A percentile compares a stretch with the other conserved stretches of the same genome.
Evolutionary conservation across 2,113 vertebrate genomes (phyloP).

Genomic region (Percina caprodes): DNA sequence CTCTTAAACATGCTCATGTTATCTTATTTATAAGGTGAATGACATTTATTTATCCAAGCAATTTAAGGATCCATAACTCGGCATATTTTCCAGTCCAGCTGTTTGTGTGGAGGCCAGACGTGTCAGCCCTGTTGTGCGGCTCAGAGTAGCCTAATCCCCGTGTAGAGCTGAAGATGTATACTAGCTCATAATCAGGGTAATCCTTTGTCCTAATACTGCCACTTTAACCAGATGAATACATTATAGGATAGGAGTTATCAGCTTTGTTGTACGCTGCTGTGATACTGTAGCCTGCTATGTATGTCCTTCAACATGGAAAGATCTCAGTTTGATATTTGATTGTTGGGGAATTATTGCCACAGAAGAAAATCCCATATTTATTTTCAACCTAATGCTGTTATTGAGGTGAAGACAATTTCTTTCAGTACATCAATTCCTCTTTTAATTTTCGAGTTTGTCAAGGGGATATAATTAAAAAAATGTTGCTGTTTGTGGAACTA

Average conservation of each 20-base stretch:
- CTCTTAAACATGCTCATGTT: background rate
- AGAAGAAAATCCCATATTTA: background rate
- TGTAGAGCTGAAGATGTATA: conserved; percentile 24
- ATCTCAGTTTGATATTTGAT: background rate
- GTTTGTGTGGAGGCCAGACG: background rate
- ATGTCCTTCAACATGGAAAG: background rate
- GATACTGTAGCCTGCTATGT: background rate
- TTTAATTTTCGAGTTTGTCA: background rate
- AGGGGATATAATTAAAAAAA: background rate
- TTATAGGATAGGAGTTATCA: conserved; percentile 42
- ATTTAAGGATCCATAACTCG: conserved; percentile 1
- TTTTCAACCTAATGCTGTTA: background rate
- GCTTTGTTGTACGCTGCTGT: conserved; percentile 17
- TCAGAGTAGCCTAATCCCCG: conserved; percentile 42
- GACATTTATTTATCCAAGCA: background rate
- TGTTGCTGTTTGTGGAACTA: background rate
- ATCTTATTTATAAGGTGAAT: background rate
- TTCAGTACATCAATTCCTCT: background rate
- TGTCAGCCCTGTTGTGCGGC: conserved; percentile 1
- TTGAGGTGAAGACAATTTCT: background rate
- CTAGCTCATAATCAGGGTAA: conserved; percentile 57
- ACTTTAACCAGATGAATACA: conserved; percentile 69
- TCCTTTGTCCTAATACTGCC: conserved; percentile 66
- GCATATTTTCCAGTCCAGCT: conserved; percentile 15
- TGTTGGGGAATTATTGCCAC: background rate